Conservation (phyloP, 2,888 invertebrate genomes). For the Dynastes grantii region DNA sequence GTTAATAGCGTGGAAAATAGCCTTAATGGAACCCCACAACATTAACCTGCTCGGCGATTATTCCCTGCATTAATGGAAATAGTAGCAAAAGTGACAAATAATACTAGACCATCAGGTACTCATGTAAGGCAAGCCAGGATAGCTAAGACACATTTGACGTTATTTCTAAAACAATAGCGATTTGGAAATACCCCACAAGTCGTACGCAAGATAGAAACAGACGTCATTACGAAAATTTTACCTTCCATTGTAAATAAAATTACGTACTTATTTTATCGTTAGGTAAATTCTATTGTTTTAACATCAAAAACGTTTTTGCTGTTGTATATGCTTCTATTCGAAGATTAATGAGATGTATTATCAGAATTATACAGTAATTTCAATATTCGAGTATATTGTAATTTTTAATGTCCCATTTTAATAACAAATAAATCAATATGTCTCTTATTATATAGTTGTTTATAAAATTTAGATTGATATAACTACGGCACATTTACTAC, state of each 20-base stretch:
- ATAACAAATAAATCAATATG: too few relatives aligned
- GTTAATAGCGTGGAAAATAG: conserved; percentile 36
- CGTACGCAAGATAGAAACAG: not conserved
- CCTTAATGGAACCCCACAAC: conserved; percentile 25
- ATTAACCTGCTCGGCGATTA: conserved; percentile 11
- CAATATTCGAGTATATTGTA: too few relatives aligned
- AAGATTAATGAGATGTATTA: too few relatives aligned
- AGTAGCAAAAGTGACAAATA: conserved; percentile 16
- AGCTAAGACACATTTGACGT: not conserved
- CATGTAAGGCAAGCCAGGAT: not conserved
- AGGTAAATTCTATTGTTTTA: too few relatives aligned
- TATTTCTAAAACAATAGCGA: not conserved
- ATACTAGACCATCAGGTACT: conserved; percentile 6
- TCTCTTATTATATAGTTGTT: too few relatives aligned
- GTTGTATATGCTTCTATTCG: too few relatives aligned
- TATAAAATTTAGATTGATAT: too few relatives aligned
- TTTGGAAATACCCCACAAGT: not conserved
- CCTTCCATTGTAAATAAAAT: not conserved
- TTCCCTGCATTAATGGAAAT: conserved; percentile 12
- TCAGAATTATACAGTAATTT: too few relatives aligned
- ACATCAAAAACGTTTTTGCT: too few relatives aligned
- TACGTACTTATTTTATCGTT: too few relatives aligned
- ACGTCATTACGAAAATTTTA: conserved; percentile 4
- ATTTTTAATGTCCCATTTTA: too few relatives aligned
- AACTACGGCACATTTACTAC: too few relatives aligned